Percentiles rank a stretch among this genome's conserved stretches.
phyloP scores from a whole-genome alignment of 1,140 invertebrate genomes.

The Caenorhabditis brenneri region DNA sequence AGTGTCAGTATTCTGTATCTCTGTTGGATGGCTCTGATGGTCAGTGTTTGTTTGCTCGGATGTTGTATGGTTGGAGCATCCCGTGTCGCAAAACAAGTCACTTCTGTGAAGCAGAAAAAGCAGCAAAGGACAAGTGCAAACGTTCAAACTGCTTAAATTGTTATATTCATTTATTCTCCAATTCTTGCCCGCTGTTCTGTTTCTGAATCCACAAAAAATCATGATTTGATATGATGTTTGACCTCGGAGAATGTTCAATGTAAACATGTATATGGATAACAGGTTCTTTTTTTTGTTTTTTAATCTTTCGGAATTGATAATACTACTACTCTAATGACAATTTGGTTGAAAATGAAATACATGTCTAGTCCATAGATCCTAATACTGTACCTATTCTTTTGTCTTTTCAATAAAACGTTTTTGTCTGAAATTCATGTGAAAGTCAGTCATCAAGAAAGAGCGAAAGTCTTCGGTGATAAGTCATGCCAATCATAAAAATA shows the following conservation, averaged over 20 bases:
- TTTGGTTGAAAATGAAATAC: not conserved
- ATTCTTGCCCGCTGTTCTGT: not conserved
- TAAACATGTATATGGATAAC: slow-evolving; percentile 17
- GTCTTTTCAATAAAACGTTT: no score
- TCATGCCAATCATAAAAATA: no score
- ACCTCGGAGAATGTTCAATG: not conserved
- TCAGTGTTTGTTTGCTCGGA: not conserved
- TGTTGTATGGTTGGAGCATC: slow-evolving; percentile 19
- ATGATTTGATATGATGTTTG: not conserved
- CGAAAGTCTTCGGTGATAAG: no score
- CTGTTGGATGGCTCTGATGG: not conserved
- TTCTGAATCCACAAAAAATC: not conserved
- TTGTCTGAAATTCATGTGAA: no score
- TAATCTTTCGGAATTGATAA: not conserved
- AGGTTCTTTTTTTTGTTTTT: slow-evolving; percentile 19
- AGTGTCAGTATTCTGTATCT: not conserved
- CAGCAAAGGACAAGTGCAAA: not conserved
- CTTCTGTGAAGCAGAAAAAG: not conserved
- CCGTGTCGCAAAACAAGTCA: not conserved
- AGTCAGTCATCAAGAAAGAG: no score
- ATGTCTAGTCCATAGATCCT: not conserved
- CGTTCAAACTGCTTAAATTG: not conserved
- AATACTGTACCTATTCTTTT: no score
- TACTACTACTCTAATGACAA: not conserved
- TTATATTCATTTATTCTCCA: not conserved